Evolutionary conservation across 1,140 invertebrate genomes (phyloP), one percentile per base, ranked within the genome.

Genomic region (Delia radicum): DNA sequence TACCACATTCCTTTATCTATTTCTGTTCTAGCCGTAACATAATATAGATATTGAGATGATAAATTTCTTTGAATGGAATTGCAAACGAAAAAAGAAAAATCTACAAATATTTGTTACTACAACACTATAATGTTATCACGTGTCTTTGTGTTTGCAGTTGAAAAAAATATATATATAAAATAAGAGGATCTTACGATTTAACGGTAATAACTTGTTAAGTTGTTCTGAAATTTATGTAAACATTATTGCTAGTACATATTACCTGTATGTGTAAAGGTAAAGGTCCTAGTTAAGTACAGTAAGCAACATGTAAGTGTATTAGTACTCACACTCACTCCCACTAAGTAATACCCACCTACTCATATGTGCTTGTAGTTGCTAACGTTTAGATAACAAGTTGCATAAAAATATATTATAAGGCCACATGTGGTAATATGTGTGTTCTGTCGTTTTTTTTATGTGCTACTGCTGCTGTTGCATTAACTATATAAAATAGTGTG

Each of bases 141-240:
- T 55, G n/a, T 37, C n/a, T 21, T 55, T 55, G 15, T 55, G 10
- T 55, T 8, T 55, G 48, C 18, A 55, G 18, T 21, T 55, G 6
- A 21, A 18, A 18, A 55, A 55, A 18, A 55, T 1, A 21, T 7
- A 55, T 21, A 21, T 21, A n/a, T 21, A 21, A 2, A 4, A 55
- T 18, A 55, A 55, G 48, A 21, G 24, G n/a, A 55, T 55, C n/a
- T 55, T 55, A 55, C 21, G 65, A 69, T 69, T 69, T 69, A 69
- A 69, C 65, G 65, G 65, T 69, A 69, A 69, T 69, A 69, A 69
- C 65, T 69, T 69, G 65, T 33, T 69, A 69, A 69, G 65, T 69
- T 69, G 15, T 69, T 69, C n/a, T 31, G 33, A n/a, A 67, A 28
- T 67, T 67, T 67, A 67, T 28, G 28, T 67, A 31, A 67, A 69